Base-by-base conservation (phyloP, 2,797 vertebrate species). In the Kryptolebias ocellatus region DNA sequence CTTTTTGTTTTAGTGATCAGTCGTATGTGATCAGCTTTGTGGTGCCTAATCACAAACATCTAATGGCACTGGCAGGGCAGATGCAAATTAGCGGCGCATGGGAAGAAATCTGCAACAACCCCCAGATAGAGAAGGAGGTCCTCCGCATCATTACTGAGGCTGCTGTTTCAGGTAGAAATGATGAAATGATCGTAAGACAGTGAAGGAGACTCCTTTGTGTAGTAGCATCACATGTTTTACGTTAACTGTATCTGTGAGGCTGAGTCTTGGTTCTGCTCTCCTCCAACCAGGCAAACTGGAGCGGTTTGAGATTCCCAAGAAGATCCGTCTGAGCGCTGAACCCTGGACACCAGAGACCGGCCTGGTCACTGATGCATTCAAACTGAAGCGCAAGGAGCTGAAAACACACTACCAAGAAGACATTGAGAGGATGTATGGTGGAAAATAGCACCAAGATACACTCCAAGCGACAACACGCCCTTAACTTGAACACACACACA, bases 311-410 rank as follows among this genome's bases (percentile, higher is more conserved):
- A 95, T 99, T 72, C 98, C 98, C 47, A 92, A 95, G 70, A 99
- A 99, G 92, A 95, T 99, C 80, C 92, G 96, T 2, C 92, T 99
- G 91, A 96, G 96, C 24, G 89, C 97, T 0, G 98, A 99, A 64
- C 92, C 96, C 0, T 99, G 98, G 98, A 98, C 97, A 20, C 97
- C 98, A 9, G 98, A 99, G 93, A 99, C 95, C 0, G 98, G 98
- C 59, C 88, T 99, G 83, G 98, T 99, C 86, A 99, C 98, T 0
- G 98, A 99, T 11, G 97, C 98, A 0, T 99, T 99, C 93, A 99
- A 99, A 86, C 92, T 99, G 37, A 99, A 99, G 65, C 96, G 98
- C 84, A 98, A 98, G 72, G 98, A 97, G 90, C 95, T 99, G 1
- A 97, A 96, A 51, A 89, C 94, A 0, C 94, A 97, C 88, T 99